A percentile compares a stretch with the other conserved stretches of the same genome.
Conservation (phyloP, 2,888 invertebrate genomes). For the Choreutis nemorana region DNA sequence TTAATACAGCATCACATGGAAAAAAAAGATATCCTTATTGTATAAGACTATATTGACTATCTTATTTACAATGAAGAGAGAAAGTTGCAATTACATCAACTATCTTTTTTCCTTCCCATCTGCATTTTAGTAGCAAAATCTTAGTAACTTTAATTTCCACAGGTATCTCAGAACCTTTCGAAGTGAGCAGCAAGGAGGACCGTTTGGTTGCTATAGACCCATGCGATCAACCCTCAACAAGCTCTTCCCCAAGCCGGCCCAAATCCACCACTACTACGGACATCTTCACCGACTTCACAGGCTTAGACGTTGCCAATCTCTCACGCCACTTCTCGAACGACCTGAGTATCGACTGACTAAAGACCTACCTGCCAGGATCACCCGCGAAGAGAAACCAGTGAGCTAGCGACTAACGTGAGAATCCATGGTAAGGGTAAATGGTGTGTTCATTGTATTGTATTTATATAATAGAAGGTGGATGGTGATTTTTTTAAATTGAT, state of each 20-base stretch:
- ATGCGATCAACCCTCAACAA: constrained; percentile 28
- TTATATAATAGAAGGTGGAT: no score
- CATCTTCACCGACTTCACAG: constrained; percentile 56
- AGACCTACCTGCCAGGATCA: constrained; percentile 48
- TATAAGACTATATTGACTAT: no score
- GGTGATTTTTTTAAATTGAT: no score
- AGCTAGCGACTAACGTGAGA: constrained; percentile 10
- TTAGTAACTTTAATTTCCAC: constrained; percentile 7
- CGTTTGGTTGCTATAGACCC: constrained; percentile 27
- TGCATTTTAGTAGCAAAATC: neutral
- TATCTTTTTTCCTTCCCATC: no score
- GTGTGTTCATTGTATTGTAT: no score
- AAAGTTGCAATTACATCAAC: no score
- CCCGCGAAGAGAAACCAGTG: constrained; percentile 31
- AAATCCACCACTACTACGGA: constrained; percentile 37
- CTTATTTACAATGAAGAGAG: no score
- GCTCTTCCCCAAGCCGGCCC: constrained; percentile 21
- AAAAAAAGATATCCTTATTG: no score
- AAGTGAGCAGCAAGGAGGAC: constrained; percentile 53
- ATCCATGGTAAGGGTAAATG: no score
- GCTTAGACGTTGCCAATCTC: constrained; percentile 50
- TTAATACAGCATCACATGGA: no score
- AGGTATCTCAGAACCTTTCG: constrained; percentile 60
- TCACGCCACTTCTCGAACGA: constrained; percentile 59
- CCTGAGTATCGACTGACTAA: constrained; percentile 62